Evolutionary conservation across 2,113 vertebrate genomes (phyloP).

Genomic region (Laticauda colubrina): DNA sequence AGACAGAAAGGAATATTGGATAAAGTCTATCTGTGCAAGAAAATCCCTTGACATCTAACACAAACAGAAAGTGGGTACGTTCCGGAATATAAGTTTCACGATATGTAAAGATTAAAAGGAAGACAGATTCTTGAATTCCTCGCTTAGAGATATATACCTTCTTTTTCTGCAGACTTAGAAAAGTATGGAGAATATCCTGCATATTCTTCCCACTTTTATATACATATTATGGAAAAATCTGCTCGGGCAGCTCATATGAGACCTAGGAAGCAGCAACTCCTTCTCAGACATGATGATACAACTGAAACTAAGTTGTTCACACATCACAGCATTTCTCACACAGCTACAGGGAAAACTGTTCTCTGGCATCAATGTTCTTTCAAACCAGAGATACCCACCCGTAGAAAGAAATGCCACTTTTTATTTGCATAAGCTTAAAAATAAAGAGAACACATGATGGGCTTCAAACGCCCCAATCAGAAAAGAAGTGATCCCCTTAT

Average conservation of each 20-base stretch:
- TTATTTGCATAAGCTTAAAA: not conserved
- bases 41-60: constrained; percentile 26
- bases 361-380: not conserved
- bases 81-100: constrained; percentile 9
- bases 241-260: not conserved
- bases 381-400: not conserved
- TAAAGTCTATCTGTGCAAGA: not conserved
- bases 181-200: not conserved
- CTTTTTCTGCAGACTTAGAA: constrained; percentile 34
- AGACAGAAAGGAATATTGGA: not conserved
- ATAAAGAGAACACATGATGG: not conserved
- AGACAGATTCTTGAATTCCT: not conserved
- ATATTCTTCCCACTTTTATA: not conserved
- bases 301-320: not conserved
- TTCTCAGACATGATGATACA: not conserved
- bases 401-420: not conserved
- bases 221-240: not conserved
- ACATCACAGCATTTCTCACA: not conserved
- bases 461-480: not conserved
- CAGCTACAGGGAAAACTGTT: not conserved
- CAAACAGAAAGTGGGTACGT: constrained; percentile 17
- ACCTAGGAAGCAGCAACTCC: not conserved
- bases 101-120: not conserved
- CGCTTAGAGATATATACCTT: not conserved
- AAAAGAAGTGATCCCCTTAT: not conserved